Percentiles rank a stretch among this genome's conserved stretches.
Evolutionary conservation across 2,113 vertebrate species (phyloP).

Genomic region (Sinocyclocheilus grahami): DNA sequence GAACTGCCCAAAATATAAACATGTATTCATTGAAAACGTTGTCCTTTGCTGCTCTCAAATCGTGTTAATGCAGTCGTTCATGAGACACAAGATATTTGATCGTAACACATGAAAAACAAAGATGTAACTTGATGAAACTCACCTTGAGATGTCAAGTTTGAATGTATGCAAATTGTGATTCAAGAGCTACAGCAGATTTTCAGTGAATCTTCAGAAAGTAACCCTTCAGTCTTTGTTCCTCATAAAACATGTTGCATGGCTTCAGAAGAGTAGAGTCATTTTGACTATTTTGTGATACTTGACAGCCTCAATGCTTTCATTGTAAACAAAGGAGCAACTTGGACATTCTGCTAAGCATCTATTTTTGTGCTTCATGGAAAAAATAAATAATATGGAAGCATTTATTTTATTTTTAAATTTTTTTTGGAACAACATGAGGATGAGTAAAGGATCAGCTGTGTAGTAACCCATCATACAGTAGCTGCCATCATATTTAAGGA

Average conservation of each 20-base stretch:
- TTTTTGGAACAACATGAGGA: background rate
- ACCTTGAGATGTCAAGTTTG: background rate
- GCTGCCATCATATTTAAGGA: background rate
- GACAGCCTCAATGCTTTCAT: background rate
- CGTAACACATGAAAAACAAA: background rate
- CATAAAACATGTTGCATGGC: background rate
- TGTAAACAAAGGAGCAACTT: background rate
- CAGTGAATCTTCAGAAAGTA: background rate
- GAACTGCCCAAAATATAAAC: background rate
- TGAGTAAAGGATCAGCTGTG: background rate
- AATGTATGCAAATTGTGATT: background rate
- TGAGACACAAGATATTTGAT: background rate
- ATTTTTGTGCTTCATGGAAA: background rate
- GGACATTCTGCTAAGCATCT: background rate
- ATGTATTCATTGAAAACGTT: background rate
- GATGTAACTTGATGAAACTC: background rate
- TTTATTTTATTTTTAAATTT: background rate
- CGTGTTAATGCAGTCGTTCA: background rate
- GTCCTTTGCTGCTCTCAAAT: background rate
- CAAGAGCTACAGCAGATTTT: background rate
- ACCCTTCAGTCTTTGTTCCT: background rate
- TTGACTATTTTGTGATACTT: background rate
- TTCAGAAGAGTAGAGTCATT: background rate
- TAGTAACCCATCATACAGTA: background rate
- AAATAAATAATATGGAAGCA: background rate